Conservation (phyloP, 30 jellyfish, hydroid and myxozoan species). For the Aurelia aurita complex sp. Pacific region DNA sequence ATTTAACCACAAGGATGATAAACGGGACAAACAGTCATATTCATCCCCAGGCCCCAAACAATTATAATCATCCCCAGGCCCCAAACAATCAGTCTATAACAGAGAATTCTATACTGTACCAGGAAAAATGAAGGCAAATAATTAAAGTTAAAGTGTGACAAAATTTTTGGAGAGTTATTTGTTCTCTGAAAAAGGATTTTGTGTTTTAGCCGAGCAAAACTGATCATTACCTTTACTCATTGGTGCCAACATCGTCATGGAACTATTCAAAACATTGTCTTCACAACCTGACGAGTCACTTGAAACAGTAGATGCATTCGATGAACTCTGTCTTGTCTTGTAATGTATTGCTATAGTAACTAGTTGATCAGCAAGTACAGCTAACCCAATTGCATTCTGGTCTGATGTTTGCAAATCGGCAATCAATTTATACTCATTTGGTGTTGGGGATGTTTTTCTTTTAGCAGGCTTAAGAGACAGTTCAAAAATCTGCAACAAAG, state of each 20-base stretch:
- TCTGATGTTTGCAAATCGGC: slow-evolving; percentile 75
- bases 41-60: too few relatives aligned
- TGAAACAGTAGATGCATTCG: slow-evolving; percentile 69
- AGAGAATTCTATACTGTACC: too few relatives aligned
- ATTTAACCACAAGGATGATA: too few relatives aligned
- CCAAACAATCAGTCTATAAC: too few relatives aligned
- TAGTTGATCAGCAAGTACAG: slow-evolving; percentile 59
- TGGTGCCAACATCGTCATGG: slow-evolving; percentile 76
- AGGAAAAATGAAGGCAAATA: too few relatives aligned
- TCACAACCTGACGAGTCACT: slow-evolving; percentile 81
- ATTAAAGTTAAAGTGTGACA: too few relatives aligned
- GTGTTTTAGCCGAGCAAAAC: too few relatives aligned
- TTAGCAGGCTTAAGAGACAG: background rate
- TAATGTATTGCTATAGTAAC: slow-evolving; percentile 59
- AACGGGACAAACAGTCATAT: too few relatives aligned
- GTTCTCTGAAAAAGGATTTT: too few relatives aligned
- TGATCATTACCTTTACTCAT: slow-evolving; percentile 58
- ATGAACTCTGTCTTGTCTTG: slow-evolving; percentile 50
- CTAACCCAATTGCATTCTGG: slow-evolving; percentile 71
- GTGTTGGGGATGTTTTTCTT: background rate
- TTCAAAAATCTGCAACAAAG: slow-evolving; percentile 13
- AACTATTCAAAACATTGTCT: slow-evolving; percentile 45
- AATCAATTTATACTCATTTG: slow-evolving; percentile 61
- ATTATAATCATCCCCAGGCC: too few relatives aligned
- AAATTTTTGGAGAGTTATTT: too few relatives aligned